Conservation (phyloP, 2,113 vertebrate genomes). For the Neodontobutis hainanensis region DNA sequence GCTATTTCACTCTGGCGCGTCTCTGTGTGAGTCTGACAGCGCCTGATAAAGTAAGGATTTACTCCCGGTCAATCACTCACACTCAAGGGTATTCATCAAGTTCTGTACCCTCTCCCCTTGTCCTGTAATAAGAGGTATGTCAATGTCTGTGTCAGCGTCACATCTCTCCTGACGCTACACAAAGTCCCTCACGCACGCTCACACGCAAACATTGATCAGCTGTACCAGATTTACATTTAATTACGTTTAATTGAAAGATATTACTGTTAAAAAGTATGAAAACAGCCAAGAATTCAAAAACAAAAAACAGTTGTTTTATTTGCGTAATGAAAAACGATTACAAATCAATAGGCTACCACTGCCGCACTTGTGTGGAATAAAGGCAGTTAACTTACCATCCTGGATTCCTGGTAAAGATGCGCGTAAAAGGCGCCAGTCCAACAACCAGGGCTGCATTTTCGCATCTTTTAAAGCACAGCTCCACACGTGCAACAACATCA, state of each 20-base stretch:
- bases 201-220: background rate
- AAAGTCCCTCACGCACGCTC: background rate
- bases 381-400: slow-evolving; percentile 38
- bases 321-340: no score
- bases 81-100: slow-evolving; percentile 55
- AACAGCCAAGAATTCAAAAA: no score
- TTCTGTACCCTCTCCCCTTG: slow-evolving; percentile 27
- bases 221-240: background rate
- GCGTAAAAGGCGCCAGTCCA: slow-evolving; percentile 48
- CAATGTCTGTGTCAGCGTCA: slow-evolving; percentile 16
- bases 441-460: background rate
- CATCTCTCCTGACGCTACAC: background rate
- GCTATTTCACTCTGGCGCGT: slow-evolving; percentile 30
- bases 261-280: no score
- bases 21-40: slow-evolving; percentile 38
- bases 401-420: slow-evolving; percentile 22
- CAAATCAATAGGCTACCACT: no score
- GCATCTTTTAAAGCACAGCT: background rate
- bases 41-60: slow-evolving; percentile 65
- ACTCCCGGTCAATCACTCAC: slow-evolving; percentile 52
- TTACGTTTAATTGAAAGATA: no score
- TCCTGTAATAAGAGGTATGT: slow-evolving; percentile 51
- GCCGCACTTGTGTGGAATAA: slow-evolving; percentile 1
- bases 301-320: no score
- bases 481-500: slow-evolving; percentile 15